Evolutionary conservation across 2,888 invertebrate genomes (phyloP).

Genomic region (Orthonevra nobilis): DNA sequence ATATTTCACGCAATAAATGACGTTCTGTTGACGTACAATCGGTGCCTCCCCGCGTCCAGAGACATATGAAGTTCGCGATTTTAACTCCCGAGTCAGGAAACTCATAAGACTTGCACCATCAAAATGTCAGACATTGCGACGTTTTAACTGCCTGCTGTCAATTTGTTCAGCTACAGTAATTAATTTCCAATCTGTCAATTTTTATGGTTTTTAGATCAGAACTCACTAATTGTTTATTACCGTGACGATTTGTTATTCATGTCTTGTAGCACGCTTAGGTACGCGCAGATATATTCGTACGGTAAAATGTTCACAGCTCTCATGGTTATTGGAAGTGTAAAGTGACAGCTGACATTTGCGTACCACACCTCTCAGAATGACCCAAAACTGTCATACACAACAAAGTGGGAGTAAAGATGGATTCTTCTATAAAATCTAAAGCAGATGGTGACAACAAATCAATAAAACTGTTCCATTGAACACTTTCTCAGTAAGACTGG

Average conservation of each 20-base stretch:
- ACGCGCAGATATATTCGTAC: slow-evolving; percentile 8
- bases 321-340: slow-evolving; percentile 2
- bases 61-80: slow-evolving; percentile 9
- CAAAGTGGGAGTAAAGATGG: slow-evolving; percentile 10
- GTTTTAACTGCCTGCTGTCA: slow-evolving; percentile 52
- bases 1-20: slow-evolving; percentile 36
- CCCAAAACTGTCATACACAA: slow-evolving; percentile 60
- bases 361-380: slow-evolving; percentile 18
- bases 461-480: slow-evolving; percentile 52
- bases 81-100: slow-evolving; percentile 8
- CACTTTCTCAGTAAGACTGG: slow-evolving; percentile 51
- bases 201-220: slow-evolving; percentile 59
- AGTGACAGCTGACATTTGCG: slow-evolving; percentile 3
- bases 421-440: not conserved
- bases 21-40: slow-evolving; percentile 29
- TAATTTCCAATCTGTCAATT: slow-evolving; percentile 56
- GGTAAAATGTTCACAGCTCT: slow-evolving; percentile 7
- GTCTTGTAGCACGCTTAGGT: slow-evolving; percentile 37
- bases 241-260: slow-evolving; percentile 41
- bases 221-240: slow-evolving; percentile 51
- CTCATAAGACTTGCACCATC: slow-evolving; percentile 9
- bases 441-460: slow-evolving; percentile 40
- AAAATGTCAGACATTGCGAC: slow-evolving; percentile 36
- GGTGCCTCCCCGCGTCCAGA: not conserved
- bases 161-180: slow-evolving; percentile 12